Evolutionary conservation across 2,797 vertebrate genomes (phyloP).

Genomic region (Poeciliopsis paucimaculata): DNA sequence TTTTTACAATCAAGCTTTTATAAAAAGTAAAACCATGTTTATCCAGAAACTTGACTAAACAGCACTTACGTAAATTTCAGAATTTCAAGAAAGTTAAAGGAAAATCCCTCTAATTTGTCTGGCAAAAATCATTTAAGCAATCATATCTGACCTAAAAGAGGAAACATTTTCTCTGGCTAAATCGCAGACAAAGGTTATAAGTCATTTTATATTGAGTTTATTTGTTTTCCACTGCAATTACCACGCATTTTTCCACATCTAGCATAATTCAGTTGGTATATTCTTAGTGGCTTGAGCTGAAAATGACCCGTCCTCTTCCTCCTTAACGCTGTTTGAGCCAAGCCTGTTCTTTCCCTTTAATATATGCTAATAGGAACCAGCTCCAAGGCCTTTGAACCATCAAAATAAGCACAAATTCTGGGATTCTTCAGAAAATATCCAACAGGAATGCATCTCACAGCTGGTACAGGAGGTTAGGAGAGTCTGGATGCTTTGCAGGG

Average conservation of each 20-base stretch:
- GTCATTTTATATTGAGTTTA: neutral
- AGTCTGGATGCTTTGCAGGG: constrained; percentile 62
- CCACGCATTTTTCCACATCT: constrained; percentile 26
- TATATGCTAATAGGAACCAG: constrained; percentile 78
- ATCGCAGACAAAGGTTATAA: neutral
- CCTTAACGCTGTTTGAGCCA: constrained; percentile 55
- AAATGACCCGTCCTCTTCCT: constrained; percentile 10
- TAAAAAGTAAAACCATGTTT: too few relatives aligned
- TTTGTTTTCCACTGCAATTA: constrained; percentile 22
- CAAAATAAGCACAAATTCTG: constrained; percentile 76
- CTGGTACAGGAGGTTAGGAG: constrained; percentile 66
- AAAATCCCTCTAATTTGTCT: neutral
- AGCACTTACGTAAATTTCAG: neutral
- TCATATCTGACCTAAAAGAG: neutral
- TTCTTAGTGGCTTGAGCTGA: constrained; percentile 31
- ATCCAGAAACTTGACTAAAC: neutral
- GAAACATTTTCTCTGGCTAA: neutral
- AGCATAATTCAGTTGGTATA: constrained; percentile 29
- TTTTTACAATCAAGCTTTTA: too few relatives aligned
- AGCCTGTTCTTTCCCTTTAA: constrained; percentile 66
- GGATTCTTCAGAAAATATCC: constrained; percentile 70
- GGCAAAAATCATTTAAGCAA: neutral
- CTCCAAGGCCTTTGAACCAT: constrained; percentile 67
- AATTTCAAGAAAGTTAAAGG: neutral
- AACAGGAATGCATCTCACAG: constrained; percentile 77